Evolutionary conservation across 1,140 invertebrate genomes (phyloP).

Genomic region (Leptinotarsa defecta): DNA sequence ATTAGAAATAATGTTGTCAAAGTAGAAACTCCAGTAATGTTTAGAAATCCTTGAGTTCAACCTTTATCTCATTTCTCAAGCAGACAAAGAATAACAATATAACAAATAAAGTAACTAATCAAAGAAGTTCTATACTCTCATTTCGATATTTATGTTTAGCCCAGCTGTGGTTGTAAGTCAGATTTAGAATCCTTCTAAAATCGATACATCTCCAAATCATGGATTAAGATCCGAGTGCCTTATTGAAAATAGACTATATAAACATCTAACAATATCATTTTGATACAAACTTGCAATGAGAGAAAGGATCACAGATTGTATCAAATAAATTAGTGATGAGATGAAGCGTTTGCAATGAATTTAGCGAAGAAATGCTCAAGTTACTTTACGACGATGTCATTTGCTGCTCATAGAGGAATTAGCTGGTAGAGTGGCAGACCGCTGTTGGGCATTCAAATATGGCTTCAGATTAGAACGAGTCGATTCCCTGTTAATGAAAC

Average conservation of each 20-base stretch:
- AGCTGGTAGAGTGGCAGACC: constrained; percentile 72
- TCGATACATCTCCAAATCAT: no score
- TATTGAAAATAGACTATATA: constrained; percentile 32
- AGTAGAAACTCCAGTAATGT: no score
- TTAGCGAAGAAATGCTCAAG: not conserved
- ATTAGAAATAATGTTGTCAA: no score
- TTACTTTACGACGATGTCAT: constrained; percentile 41
- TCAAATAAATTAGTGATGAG: constrained; percentile 36
- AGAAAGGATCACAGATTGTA: constrained; percentile 30
- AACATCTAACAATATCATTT: constrained; percentile 21
- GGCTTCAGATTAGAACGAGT: constrained; percentile 74
- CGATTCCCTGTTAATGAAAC: constrained; percentile 65
- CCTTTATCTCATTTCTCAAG: no score
- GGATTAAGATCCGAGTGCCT: not conserved
- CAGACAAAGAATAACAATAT: no score
- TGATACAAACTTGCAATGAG: constrained; percentile 35
- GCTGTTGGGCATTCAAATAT: constrained; percentile 70
- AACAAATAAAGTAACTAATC: no score
- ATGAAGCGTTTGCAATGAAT: constrained; percentile 27
- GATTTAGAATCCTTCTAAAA: no score
- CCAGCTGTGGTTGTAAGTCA: no score
- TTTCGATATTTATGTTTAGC: no score
- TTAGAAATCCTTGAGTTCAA: no score
- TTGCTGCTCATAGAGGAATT: constrained; percentile 62
- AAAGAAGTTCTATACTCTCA: no score